These are phyloP conservation scores for Varroa destructor DNA, from an alignment of 1,140 invertebrate genomes.

Conservation along the genomic window DNA sequence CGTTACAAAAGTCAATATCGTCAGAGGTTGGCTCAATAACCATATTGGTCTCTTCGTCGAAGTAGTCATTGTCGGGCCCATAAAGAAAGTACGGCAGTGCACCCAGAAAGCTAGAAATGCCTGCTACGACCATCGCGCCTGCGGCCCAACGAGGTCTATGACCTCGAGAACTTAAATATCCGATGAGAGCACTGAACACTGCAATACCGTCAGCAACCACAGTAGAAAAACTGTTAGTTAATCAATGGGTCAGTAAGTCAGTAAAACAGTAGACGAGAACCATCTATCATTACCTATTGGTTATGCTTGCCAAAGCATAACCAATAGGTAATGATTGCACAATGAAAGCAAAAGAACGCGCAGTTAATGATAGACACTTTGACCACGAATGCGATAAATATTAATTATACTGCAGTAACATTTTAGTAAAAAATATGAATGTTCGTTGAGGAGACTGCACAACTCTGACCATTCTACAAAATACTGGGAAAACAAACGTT, in stretches of 20 bases:
- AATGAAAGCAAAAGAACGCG: too few species aligned
- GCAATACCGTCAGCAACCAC: conserved; percentile 38
- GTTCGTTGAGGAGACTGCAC: too few species aligned
- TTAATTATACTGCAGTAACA: too few species aligned
- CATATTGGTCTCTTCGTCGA: conserved; percentile 36
- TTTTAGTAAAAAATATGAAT: too few species aligned
- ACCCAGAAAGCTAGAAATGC: conserved; percentile 51
- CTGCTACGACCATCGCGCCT: conserved; percentile 54
- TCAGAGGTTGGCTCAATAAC: conserved; percentile 39
- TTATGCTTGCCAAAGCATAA: too few species aligned
- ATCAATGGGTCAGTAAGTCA: conserved; percentile 46
- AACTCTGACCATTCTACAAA: too few species aligned
- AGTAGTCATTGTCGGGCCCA: conserved; percentile 47
- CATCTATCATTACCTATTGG: too few species aligned
- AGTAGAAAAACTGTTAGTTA: conserved; percentile 55
- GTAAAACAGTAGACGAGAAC: too few species aligned
- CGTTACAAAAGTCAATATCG: conserved; percentile 26
- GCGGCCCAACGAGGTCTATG: conserved; percentile 57
- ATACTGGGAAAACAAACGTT: too few species aligned
- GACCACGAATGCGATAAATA: too few species aligned
- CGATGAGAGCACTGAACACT: conserved; percentile 42
- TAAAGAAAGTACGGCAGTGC: conserved; percentile 55
- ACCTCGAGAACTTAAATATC: conserved; percentile 52
- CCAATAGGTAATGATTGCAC: too few species aligned
- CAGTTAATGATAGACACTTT: too few species aligned